Evolutionary conservation across 2,113 vertebrate genomes (phyloP), one percentile per base, ranked within the genome.

Genomic region (Cyprinus carpio): DNA sequence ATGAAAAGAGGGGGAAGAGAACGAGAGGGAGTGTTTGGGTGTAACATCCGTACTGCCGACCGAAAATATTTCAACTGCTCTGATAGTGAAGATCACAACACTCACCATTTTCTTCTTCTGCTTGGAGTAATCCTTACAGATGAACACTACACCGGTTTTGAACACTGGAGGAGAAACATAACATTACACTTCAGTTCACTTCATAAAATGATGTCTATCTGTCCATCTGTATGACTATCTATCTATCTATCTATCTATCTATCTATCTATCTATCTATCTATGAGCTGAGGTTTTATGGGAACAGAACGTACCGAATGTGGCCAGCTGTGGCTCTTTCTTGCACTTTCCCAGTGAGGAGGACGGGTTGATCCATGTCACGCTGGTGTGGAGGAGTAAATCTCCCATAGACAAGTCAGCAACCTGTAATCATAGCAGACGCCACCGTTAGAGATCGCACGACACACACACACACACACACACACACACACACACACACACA

Each of bases 31-130:
- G 34, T 15, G 46, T 43, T 51, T 49, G 46, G 23, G 25, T 3
- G 15, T 46, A n/a, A n/a, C 2, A 12, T 15, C 23, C 23, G n/a
- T n/a, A 8, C 37, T 43, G 51, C 51, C 15, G 5, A n/a, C n/a
- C n/a, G n/a, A n/a, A 43, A 74, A 74, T 20, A 40, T n/a, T 12
- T 40, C 37, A 40, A 25, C 74, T 29, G 74, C 46, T 29, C 27
- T 67, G 64, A 51, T 31, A 27, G 7, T 51, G 76, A 6, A 40
- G 2, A 81, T 64, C 4, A 67, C n/a, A 46, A 82, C n/a, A 93
- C 95, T 90, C 93, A 99, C 97, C 43, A 99, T 95, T 90, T 98
- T 99, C 93, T 97, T 99, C 94, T 99, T 99, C 92, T 98, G 97
- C 87, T 99, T 99, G 90, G 96, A 96, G 34, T 96, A 96, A 18